Conservation (phyloP, 2,797 vertebrate genomes). For the Sebastes vulpes region DNA sequence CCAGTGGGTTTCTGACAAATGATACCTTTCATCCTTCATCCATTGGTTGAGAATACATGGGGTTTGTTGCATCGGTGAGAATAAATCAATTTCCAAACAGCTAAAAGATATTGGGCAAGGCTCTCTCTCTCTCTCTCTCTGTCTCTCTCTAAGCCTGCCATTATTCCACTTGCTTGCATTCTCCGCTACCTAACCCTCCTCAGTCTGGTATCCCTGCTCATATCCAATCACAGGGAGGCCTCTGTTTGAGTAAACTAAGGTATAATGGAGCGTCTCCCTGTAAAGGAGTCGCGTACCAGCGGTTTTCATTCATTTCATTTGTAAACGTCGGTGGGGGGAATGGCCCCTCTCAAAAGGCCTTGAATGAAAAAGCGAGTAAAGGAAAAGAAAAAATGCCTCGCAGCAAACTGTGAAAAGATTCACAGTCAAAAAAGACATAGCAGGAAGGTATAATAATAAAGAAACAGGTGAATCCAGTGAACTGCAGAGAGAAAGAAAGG, state of each 20-base stretch:
- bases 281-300: conserved; percentile 69
- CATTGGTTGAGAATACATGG: conserved; percentile 81
- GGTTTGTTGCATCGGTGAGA: conserved; percentile 81
- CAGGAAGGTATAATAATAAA: conserved; percentile 34
- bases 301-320: conserved; percentile 80
- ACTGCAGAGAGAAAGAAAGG: conserved; percentile 19
- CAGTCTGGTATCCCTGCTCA: conserved; percentile 47
- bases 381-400: conserved; percentile 54
- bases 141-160: conserved; percentile 72
- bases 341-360: conserved; percentile 66
- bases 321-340: conserved; percentile 56
- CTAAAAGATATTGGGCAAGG: conserved; percentile 79
- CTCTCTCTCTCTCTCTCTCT: conserved; percentile 60
- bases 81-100: conserved; percentile 84
- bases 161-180: conserved; percentile 80
- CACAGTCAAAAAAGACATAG: conserved; percentile 57
- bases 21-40: conserved; percentile 86
- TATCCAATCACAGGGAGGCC: conserved; percentile 63
- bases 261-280: conserved; percentile 76
- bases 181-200: conserved; percentile 71
- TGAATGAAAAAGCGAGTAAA: conserved; percentile 51
- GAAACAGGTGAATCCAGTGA: conserved; percentile 48
- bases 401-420: conserved; percentile 61
- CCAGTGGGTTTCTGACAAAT: conserved; percentile 84
- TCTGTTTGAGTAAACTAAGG: conserved; percentile 72